Base-by-base conservation (phyloP, 2,113 vertebrate species). In the Pedetes capensis region DNA sequence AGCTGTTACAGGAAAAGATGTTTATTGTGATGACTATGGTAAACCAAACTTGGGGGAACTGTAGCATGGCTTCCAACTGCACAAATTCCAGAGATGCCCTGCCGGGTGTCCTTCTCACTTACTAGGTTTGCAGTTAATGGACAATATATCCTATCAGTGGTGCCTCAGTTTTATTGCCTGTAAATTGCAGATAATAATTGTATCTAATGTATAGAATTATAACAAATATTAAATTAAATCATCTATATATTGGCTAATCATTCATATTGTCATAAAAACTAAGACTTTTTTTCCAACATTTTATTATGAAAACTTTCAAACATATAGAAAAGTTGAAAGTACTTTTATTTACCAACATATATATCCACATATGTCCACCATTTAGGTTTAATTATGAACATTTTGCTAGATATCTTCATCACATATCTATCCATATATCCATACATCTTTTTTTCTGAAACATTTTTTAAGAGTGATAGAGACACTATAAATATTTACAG, bases 1-100 rank as follows among this genome's bases (percentile, higher is more conserved):
- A 81, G 23, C n/a, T 84, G 1, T 96, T 76, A 89, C 51, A 42
- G 94, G 69, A 89, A 95, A 89, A 66, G 22, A 8, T 76, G 55
- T 78, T 94, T 92, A 34, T 23, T 87, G 29, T 47, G 22, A 71
- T 80, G 4, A 7, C 55, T 79, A 27, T 51, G 61, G 76, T 42
- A 66, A 82, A 85, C 79, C 57, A 32, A 53, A 66, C 55, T 32
- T 64, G 11, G 7, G 11, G 18, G 8, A 84, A 34, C 17, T 6
- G 23, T 3, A 75, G 47, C 39, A 51, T 6, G 59, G 4, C 55
- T 57, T 66, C 39, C 66, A 71, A 34, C 3, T 17, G 13, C 34
- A n/a, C 29, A 22, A 29, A 37, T 59, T 87, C 34, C 49, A 29
- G 12, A 32, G 11, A 4, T 51, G 7, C 4, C 12, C 5, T 42